Conservation (phyloP, 1,140 invertebrate genomes). For the Heliothis subflexa region DNA sequence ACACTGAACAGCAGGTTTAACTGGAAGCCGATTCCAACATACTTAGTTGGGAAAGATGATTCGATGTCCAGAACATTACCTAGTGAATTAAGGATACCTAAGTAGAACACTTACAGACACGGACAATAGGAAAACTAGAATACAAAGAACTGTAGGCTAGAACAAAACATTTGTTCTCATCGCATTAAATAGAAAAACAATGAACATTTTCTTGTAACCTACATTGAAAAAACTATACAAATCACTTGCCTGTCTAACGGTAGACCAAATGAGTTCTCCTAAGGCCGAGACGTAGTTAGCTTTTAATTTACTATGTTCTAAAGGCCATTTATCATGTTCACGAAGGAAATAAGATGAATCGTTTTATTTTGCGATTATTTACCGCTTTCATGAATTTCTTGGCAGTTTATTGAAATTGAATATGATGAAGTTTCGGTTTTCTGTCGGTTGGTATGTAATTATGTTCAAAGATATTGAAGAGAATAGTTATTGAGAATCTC, state of each 20-base stretch:
- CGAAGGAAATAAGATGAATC: conserved; percentile 27
- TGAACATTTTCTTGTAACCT: no score
- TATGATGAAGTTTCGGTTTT: background rate
- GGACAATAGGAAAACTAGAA: no score
- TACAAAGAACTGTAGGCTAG: no score
- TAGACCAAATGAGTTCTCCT: conserved; percentile 13
- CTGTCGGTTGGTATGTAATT: background rate
- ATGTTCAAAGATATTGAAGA: no score
- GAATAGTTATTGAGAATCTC: background rate
- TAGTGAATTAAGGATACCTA: no score
- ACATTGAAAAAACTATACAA: conserved; percentile 1
- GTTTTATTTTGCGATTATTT: background rate
- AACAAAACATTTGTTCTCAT: conserved; percentile 1
- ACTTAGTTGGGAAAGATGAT: no score
- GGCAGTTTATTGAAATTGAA: conserved; percentile 9
- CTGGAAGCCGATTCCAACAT: no score
- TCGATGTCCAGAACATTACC: no score
- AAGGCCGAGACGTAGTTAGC: conserved; percentile 1
- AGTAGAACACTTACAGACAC: no score
- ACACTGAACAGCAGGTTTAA: no score
- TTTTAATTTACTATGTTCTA: conserved; percentile 19
- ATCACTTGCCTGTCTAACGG: conserved; percentile 1
- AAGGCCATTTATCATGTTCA: conserved; percentile 16
- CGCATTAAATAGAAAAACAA: no score
- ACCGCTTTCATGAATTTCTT: background rate